phyloP scores from a whole-genome alignment of 2,888 invertebrate genomes.

The Heteropelma amictum region DNA sequence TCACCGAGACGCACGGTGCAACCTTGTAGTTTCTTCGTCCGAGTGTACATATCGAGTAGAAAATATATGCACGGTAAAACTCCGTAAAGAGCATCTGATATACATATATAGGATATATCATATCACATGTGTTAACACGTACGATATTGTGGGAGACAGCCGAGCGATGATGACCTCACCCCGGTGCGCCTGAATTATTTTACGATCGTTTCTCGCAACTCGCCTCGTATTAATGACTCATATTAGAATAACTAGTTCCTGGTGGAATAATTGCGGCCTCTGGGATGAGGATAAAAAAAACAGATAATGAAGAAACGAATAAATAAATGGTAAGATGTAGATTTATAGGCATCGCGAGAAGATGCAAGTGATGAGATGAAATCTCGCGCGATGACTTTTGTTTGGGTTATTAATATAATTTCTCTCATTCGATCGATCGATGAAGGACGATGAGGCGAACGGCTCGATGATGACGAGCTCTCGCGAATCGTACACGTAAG shows the following conservation, averaged over 20 bases:
- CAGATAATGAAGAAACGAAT: background rate
- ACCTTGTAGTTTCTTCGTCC: constrained; percentile 18
- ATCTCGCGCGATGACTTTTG: constrained; percentile 35
- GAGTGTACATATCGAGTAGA: constrained; percentile 4
- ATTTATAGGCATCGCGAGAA: constrained; percentile 7
- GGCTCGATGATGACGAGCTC: constrained; percentile 2
- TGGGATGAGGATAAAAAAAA: constrained; percentile 6
- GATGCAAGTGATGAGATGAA: constrained; percentile 18
- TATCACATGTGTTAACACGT: constrained; percentile 8
- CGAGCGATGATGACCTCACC: constrained; percentile 44
- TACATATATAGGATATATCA: no score
- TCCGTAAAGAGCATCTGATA: no score
- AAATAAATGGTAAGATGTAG: constrained; percentile 9
- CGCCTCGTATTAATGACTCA: constrained; percentile 48
- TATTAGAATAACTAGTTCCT: constrained; percentile 55
- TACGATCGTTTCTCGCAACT: constrained; percentile 42
- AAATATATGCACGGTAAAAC: no score
- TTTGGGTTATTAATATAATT: constrained; percentile 47
- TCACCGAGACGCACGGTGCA: constrained; percentile 21
- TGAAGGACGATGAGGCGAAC: background rate
- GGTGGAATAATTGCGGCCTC: constrained; percentile 47
- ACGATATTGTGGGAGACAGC: constrained; percentile 29
- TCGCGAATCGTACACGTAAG: no score
- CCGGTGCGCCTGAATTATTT: constrained; percentile 47
- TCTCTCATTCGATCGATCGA: constrained; percentile 27